Conservation (phyloP, 2,888 invertebrate genomes). For the Euphydryas editha region DNA sequence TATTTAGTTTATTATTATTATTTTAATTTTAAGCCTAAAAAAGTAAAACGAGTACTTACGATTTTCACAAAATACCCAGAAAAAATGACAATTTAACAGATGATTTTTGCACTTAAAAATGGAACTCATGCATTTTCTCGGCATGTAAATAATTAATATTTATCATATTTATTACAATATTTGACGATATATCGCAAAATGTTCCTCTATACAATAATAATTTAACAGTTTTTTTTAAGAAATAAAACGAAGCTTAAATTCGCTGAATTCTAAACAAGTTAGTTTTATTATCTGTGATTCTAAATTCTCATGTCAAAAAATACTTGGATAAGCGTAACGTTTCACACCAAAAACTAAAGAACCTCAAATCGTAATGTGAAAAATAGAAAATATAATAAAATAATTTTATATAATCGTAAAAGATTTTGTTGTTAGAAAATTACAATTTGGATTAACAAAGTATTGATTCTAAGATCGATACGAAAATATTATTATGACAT, state of each 20-base stretch:
- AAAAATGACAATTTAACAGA: neutral
- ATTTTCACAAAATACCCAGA: slow-evolving; percentile 5
- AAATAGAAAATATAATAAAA: no score
- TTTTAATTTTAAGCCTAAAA: neutral
- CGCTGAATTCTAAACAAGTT: slow-evolving; percentile 9
- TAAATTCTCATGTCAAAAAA: neutral
- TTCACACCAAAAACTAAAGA: neutral
- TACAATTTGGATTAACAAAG: no score
- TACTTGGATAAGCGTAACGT: neutral
- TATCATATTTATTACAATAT: neutral
- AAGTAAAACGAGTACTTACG: slow-evolving; percentile 12
- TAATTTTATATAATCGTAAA: neutral
- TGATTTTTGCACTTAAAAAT: neutral
- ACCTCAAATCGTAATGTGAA: neutral
- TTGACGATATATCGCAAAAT: neutral
- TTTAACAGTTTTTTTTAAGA: slow-evolving; percentile 3
- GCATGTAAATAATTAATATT: neutral
- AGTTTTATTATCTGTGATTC: neutral
- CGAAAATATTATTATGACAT: neutral
- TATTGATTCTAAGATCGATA: neutral
- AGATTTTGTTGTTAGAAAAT: neutral
- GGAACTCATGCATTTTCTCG: neutral
- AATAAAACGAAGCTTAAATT: slow-evolving; percentile 20
- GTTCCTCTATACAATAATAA: neutral
- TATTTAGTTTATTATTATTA: neutral